Evolutionary conservation across 2,113 vertebrate species (phyloP), one percentile per base, ranked within the genome.

Genomic region (Abramis brama): DNA sequence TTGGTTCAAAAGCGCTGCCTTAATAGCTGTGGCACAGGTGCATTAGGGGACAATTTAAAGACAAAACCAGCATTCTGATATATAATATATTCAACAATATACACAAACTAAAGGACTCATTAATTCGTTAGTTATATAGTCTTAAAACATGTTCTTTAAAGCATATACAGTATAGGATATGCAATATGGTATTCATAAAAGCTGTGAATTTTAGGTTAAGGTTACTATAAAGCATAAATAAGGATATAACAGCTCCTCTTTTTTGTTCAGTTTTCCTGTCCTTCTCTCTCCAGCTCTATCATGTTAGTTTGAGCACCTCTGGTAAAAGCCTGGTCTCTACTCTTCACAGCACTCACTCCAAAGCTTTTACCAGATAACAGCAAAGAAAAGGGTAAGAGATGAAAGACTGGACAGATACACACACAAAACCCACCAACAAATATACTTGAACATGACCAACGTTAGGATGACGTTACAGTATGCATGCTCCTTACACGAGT

Each of bases 281-380:
- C 88, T 84, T 43, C 83, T 91, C 90, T 92, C 64, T 70, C 84
- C 86, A 87, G 86, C 45, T 25, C 27, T 79, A 77, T 68, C 55
- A 88, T 86, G 43, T 86, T 91, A 91, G 92, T 62, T 78, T 85
- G 85, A 88, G 87, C 94, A 93, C 92, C 91, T 91, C 89, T 82
- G 90, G 76, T 94, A 93, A 94, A 90, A 94, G 91, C 92, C 62
- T 82, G 87, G 88, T 85, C 84, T 90, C 85, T 90, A 89, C 90
- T 90, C 90, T 92, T 91, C 87, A 91, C 88, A 90, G 82, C 87
- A 86, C 86, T 87, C 33, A 86, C 77, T 90, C 93, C 91, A 87
- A 92, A 93, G 90, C 87, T 90, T 92, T 94, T 86, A 92, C 57
- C 91, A 85, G 81, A 77, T 68, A 19, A 83, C 83, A 85, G 89